Conservation (phyloP, 2,113 vertebrate genomes). For the Oophaga pumilio region DNA sequence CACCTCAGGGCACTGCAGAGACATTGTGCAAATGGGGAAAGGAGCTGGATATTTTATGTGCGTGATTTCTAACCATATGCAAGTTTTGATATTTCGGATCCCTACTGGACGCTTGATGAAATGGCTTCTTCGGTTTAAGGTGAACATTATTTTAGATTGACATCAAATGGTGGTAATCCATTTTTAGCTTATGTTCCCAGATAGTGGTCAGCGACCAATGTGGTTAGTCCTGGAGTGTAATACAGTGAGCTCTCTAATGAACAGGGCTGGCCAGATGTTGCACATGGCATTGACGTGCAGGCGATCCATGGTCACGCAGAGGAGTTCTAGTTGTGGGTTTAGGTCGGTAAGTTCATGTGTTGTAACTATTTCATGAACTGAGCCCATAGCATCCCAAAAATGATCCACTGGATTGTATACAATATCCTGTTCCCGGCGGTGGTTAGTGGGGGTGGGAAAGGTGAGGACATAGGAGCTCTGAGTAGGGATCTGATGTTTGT, state of each 20-base stretch:
- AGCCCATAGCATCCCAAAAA: not conserved
- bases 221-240: conserved; percentile 37
- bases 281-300: not conserved
- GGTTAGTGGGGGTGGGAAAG: no score
- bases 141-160: conserved; percentile 37
- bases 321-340: conserved; percentile 21
- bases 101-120: not conserved
- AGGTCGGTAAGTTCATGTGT: not conserved
- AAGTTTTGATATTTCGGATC: not conserved
- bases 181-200: conserved; percentile 35
- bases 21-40: not conserved
- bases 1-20: not conserved
- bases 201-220: conserved; percentile 32
- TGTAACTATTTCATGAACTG: not conserved
- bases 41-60: conserved; percentile 32
- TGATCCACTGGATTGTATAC: not conserved
- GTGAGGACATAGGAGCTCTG: no score
- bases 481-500: no score
- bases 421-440: not conserved
- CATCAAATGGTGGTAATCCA: conserved; percentile 39
- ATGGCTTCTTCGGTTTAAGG: not conserved
- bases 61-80: not conserved
- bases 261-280: conserved; percentile 21
- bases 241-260: conserved; percentile 31
- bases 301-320: not conserved